Evolutionary conservation across 2,888 invertebrate genomes (phyloP).

Genomic region (Tachina fera): DNA sequence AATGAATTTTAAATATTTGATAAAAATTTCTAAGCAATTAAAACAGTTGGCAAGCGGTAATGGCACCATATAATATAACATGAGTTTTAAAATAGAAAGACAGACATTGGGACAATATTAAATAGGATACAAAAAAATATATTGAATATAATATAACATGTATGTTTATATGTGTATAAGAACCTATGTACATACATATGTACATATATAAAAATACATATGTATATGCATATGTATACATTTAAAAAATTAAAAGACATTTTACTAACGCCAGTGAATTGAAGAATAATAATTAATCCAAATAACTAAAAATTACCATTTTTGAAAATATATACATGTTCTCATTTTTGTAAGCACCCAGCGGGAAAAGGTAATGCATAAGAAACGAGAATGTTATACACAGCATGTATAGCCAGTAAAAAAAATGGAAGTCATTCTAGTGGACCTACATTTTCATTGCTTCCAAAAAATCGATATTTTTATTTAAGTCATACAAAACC

Average conservation of each 20-base stretch:
- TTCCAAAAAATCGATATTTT: too few species aligned
- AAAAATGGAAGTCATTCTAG: too few species aligned
- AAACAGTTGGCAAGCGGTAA: constrained; percentile 54
- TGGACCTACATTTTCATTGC: too few species aligned
- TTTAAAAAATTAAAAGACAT: constrained; percentile 4
- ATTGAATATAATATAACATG: background rate
- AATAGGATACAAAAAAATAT: background rate
- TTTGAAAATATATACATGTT: constrained; percentile 8
- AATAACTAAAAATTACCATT: constrained; percentile 56
- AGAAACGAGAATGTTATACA: too few species aligned
- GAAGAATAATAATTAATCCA: constrained; percentile 30
- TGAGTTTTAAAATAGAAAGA: constrained; percentile 32
- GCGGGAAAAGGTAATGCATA: too few species aligned
- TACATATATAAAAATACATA: background rate
- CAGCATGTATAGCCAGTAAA: too few species aligned
- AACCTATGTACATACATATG: background rate
- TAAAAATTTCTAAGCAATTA: constrained; percentile 60
- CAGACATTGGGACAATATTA: constrained; percentile 19
- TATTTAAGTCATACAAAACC: too few species aligned
- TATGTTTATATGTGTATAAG: background rate
- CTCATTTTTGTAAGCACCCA: background rate
- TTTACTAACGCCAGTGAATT: constrained; percentile 49
- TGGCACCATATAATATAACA: constrained; percentile 22
- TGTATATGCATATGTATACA: background rate
- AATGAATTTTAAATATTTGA: constrained; percentile 55